phyloP scores from a whole-genome alignment of 2,797 vertebrate species.

The Columba guinea region DNA sequence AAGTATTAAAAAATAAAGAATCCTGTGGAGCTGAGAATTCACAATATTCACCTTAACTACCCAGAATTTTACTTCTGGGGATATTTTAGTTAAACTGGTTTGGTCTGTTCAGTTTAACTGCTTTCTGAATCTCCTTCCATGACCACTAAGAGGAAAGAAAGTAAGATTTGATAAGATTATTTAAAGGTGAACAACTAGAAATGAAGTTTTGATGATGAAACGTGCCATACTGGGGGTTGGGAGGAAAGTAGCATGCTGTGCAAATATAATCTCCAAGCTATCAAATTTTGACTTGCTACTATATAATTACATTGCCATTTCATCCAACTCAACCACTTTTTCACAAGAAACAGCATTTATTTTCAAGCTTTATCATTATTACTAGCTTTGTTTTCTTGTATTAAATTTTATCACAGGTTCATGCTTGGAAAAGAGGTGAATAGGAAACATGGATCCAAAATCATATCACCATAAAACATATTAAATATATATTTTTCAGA shows the following conservation, averaged over 20 bases:
- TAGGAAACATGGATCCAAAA: slow-evolving; percentile 1
- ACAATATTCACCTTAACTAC: background rate
- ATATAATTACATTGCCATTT: slow-evolving; percentile 25
- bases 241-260: background rate
- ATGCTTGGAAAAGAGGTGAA: slow-evolving; percentile 7
- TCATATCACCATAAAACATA: background rate
- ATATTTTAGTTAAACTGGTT: background rate
- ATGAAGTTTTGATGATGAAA: background rate
- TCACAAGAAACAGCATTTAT: slow-evolving; percentile 14
- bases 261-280: slow-evolving; percentile 36
- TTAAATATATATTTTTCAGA: background rate
- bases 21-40: background rate
- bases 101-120: background rate
- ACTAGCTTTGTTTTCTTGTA: background rate
- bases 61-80: background rate
- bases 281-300: slow-evolving; percentile 2
- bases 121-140: background rate
- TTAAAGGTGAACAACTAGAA: slow-evolving; percentile 8
- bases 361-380: slow-evolving; percentile 25
- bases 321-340: slow-evolving; percentile 7
- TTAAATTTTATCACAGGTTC: slow-evolving; percentile 7
- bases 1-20: background rate
- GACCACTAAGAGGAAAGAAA: background rate
- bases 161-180: background rate
- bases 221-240: rapidly evolving